Conservation (phyloP, 2,888 invertebrate genomes). For the Diarsia dahlii region DNA sequence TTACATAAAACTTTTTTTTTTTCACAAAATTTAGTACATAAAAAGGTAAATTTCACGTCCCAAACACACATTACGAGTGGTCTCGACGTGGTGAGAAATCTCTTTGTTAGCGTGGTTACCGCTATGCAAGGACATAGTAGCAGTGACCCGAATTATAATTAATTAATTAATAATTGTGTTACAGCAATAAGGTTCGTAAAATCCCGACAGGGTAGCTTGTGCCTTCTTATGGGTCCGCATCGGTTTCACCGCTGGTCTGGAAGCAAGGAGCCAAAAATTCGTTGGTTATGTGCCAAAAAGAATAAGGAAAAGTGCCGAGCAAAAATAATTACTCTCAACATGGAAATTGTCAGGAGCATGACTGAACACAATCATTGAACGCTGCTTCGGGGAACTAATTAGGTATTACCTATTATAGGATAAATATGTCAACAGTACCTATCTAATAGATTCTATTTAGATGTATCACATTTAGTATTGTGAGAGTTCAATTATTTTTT, state of each 20-base stretch:
- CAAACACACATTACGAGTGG: no score
- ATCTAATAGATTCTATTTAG: no score
- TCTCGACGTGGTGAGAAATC: constrained; percentile 17
- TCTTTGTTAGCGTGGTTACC: constrained; percentile 36
- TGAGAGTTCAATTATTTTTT: no score
- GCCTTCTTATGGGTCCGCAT: constrained; percentile 66
- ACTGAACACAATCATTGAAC: constrained; percentile 38
- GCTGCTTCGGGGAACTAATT: no score
- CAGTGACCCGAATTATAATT: constrained; percentile 7
- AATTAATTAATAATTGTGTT: no score
- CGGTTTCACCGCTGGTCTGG: constrained; percentile 51
- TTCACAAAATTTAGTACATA: no score
- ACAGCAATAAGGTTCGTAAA: constrained; percentile 36
- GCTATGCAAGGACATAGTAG: constrained; percentile 34
- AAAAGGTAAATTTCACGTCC: no score
- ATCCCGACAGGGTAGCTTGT: constrained; percentile 31
- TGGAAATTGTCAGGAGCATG: constrained; percentile 22
- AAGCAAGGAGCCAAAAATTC: constrained; percentile 55
- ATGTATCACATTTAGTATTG: no score
- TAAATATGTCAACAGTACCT: no score
- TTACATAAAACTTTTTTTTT: no score
- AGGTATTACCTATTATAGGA: no score
- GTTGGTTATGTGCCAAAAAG: constrained; percentile 67
- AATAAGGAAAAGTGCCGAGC: constrained; percentile 39
- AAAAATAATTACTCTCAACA: constrained; percentile 40